Evolutionary conservation across 1,140 invertebrate species (phyloP).

Genomic region (Steinernema feltiae): DNA sequence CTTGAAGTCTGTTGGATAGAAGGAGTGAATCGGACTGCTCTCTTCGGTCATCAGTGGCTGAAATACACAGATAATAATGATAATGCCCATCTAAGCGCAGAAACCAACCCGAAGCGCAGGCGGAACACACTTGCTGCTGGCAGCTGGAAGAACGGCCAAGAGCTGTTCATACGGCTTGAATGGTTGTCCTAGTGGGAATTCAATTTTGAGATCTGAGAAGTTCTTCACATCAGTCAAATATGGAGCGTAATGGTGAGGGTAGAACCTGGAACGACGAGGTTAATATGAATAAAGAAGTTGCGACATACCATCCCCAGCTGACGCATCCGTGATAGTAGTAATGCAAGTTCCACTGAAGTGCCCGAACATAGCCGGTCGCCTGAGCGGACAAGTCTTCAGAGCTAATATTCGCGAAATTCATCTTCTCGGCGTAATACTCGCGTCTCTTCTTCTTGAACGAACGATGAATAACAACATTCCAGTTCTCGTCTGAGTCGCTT

Average conservation of each 20-base stretch:
- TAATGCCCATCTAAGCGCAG: background rate
- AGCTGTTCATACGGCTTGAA: conserved; percentile 92
- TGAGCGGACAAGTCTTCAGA: conserved; percentile 74
- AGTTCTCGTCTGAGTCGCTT: conserved; percentile 16
- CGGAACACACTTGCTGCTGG: conserved; percentile 71
- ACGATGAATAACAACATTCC: conserved; percentile 58
- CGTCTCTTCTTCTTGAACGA: conserved; percentile 81
- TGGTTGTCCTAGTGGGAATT: conserved; percentile 76
- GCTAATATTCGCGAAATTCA: conserved; percentile 71
- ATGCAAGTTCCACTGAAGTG: conserved; percentile 89
- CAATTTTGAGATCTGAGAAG: conserved; percentile 64
- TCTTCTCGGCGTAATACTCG: conserved; percentile 83
- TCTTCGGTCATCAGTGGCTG: conserved; percentile 71
- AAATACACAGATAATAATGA: conserved; percentile 22
- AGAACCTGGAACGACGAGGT: conserved; percentile 61
- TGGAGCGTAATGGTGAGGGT: conserved; percentile 90
- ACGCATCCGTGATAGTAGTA: conserved; percentile 94
- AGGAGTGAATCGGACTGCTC: conserved; percentile 77
- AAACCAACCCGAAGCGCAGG: conserved; percentile 68
- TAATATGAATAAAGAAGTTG: background rate
- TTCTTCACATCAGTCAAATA: conserved; percentile 85
- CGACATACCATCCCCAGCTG: conserved; percentile 91
- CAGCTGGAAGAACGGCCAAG: conserved; percentile 81
- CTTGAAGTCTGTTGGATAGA: conserved; percentile 81
- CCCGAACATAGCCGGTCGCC: conserved; percentile 78